A percentile compares a stretch with the other conserved stretches of the same genome.
Conservation (phyloP, 2,113 vertebrate genomes). For the Nothobranchius kuhntae region DNA sequence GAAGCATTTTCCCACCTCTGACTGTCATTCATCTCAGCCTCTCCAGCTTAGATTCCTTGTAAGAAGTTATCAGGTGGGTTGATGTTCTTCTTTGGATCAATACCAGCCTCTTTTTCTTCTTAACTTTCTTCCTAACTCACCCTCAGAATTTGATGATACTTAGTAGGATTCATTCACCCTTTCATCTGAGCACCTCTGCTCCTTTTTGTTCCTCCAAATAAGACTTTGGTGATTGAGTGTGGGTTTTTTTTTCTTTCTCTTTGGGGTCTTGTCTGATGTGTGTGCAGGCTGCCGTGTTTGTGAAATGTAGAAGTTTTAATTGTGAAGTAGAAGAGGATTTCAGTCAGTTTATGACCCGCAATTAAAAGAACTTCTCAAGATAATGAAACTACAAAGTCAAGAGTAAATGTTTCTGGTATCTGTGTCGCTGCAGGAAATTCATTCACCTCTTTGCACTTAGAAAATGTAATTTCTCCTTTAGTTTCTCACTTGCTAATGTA, state of each 20-base stretch:
- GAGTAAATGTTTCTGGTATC: neutral
- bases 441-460: neutral
- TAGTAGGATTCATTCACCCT: neutral
- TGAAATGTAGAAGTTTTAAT: neutral
- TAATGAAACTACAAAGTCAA: neutral
- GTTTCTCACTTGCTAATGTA: neutral
- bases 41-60: conserved; percentile 1
- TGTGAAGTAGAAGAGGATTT: no score
- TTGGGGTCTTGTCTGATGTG: neutral
- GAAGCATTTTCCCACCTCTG: conserved; percentile 8
- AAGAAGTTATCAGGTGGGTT: conserved; percentile 8
- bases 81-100: neutral
- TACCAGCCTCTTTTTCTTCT: neutral
- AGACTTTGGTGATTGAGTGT: neutral
- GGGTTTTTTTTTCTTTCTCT: neutral
- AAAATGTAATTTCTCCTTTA: neutral
- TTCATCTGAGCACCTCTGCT: neutral
- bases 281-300: neutral
- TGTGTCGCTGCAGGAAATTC: neutral
- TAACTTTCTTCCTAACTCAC: neutral
- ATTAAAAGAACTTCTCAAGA: neutral
- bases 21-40: neutral
- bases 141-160: neutral
- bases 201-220: neutral
- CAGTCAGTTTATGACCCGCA: no score